phyloP scores from a whole-genome alignment of 2,888 invertebrate species.

The Ceramica pisi region DNA sequence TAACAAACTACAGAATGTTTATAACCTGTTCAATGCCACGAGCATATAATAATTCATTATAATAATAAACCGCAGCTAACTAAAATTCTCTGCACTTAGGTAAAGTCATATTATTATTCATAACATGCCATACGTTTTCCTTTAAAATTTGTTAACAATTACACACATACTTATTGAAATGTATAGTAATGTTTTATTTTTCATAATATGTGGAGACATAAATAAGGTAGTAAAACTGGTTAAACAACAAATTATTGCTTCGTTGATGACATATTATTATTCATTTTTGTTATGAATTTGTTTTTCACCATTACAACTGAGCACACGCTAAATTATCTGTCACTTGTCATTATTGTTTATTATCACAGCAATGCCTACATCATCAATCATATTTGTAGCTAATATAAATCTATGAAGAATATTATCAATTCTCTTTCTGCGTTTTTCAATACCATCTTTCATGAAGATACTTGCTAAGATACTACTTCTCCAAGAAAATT shows the following conservation, averaged over 20 bases:
- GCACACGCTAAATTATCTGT: conserved; percentile 10
- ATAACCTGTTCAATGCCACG: conserved; percentile 37
- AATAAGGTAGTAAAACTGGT: conserved; percentile 23
- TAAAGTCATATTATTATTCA: conserved; percentile 33
- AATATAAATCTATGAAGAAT: neutral
- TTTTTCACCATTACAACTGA: neutral
- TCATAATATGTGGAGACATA: conserved; percentile 4
- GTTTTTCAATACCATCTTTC: neutral
- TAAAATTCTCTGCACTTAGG: conserved; percentile 32
- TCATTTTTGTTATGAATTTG: neutral
- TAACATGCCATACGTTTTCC: conserved; percentile 28
- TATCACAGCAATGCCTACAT: neutral
- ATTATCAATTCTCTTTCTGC: neutral
- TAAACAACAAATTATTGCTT: conserved; percentile 20
- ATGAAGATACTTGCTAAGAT: neutral
- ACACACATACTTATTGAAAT: conserved; percentile 30
- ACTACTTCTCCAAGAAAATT: neutral
- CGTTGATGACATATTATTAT: conserved; percentile 7
- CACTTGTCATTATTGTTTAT: conserved; percentile 19
- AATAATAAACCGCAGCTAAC: conserved; percentile 46
- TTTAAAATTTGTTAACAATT: conserved; percentile 36
- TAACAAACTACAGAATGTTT: conserved; percentile 13
- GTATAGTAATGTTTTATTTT: conserved; percentile 18
- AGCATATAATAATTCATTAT: conserved; percentile 41
- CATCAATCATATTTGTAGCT: neutral